Evolutionary conservation across 2,113 vertebrate genomes (phyloP), one percentile per base, ranked within the genome.

Genomic region (Verasper variegatus): DNA sequence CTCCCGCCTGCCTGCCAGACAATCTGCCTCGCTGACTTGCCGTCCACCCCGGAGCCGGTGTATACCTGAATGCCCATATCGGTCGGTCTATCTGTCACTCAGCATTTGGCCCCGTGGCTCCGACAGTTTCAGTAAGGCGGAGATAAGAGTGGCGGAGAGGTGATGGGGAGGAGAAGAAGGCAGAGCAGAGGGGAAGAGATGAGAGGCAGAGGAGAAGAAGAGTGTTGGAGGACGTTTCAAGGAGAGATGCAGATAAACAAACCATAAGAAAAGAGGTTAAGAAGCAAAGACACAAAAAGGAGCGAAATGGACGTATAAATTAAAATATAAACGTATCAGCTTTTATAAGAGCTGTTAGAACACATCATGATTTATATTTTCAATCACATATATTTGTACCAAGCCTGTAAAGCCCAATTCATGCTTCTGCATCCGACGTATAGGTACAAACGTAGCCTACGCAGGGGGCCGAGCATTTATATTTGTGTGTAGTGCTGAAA

Each of bases 121-220:
- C 15, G 68, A 82, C 71, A 71, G 67, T 51, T 81, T 81, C 78
- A 73, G 57, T 26, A 20, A 55, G 49, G 69, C 61, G 40, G 74
- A 81, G 85, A 89, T 84, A 88, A 86, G 86, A 78, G 74, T 21
- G 8, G 71, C 0, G 21, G 24, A 45, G 56, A 68, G 69, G 75
- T 65, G 78, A 64, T 5, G 17, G 51, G 42, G 71, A 59, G 76
- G 80, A 68, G 60, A 70, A 64, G 62, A 31, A 31, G 64, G 68
- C 20, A 24, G 59, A 26, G 59, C 7, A 54, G 51, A 59, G 27
- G 56, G 64, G 18, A 13, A 20, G 52, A 35, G 76, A 49, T 35
- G 58, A 78, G 64, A 58, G 8, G 4, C 13, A 47, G 18, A 40
- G 60, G 18, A 3, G 31, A 17, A 13, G 4, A 5, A 24, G 21